Percentiles rank a stretch among this genome's conserved stretches.
Evolutionary conservation across 2,113 vertebrate species (phyloP).

Genomic region (Seriola dumerili): DNA sequence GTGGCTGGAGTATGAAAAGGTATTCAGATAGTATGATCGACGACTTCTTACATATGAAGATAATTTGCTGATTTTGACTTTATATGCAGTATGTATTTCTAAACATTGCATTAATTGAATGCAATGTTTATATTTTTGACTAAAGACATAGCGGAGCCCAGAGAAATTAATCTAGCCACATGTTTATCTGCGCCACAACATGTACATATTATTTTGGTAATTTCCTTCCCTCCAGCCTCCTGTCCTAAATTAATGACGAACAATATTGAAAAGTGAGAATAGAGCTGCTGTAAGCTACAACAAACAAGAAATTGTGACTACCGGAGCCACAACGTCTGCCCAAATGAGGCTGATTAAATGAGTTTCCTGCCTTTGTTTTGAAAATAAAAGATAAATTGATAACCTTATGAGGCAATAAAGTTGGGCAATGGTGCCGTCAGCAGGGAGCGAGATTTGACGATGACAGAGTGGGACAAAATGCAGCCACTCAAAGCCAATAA

Average conservation of each 20-base stretch:
- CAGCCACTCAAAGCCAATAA: slow-evolving; percentile 8
- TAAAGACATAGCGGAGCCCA: background rate
- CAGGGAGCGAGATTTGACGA: slow-evolving; percentile 19
- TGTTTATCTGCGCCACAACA: background rate
- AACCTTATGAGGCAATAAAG: slow-evolving; percentile 34
- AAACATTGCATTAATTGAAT: too few relatives aligned
- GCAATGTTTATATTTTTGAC: too few relatives aligned
- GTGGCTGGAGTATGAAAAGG: slow-evolving; percentile 8
- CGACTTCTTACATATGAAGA: background rate
- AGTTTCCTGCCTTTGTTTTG: slow-evolving; percentile 17
- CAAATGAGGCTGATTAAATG: slow-evolving; percentile 25
- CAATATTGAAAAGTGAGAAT: background rate
- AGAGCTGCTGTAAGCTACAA: background rate
- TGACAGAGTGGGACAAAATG: background rate
- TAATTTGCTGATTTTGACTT: background rate
- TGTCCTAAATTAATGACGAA: background rate
- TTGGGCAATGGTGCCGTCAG: slow-evolving; percentile 23
- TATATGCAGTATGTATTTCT: background rate
- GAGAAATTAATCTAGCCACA: background rate
- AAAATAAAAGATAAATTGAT: slow-evolving; percentile 23
- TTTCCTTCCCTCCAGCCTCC: background rate
- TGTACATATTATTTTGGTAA: background rate
- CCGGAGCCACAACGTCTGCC: background rate
- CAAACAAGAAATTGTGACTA: background rate
- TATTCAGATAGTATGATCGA: background rate